phyloP scores from a whole-genome alignment of 2,113 vertebrate genomes.

The Tragulus kanchil region DNA sequence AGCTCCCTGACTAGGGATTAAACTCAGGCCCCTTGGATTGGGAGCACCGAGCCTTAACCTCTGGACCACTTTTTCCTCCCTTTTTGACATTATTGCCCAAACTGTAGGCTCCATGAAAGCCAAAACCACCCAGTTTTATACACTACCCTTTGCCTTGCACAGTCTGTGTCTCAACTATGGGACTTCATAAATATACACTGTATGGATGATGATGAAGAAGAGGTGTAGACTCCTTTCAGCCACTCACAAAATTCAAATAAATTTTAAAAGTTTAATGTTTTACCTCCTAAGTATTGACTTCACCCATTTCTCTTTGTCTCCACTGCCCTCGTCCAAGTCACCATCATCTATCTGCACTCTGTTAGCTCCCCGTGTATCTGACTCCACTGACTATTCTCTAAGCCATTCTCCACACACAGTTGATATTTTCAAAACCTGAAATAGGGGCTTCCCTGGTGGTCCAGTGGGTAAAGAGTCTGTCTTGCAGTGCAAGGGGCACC shows the following conservation, averaged over 20 bases:
- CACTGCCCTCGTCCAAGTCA: background rate
- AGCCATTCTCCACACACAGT: background rate
- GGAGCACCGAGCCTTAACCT: no score
- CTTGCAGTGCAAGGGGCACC: no score
- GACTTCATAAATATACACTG: constrained; percentile 14
- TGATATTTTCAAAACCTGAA: background rate
- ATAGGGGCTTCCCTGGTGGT: background rate
- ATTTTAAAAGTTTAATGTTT: no score
- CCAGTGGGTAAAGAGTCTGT: no score
- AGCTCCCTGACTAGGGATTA: no score
- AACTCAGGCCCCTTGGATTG: no score
- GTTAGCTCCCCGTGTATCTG: background rate
- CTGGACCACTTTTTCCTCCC: background rate
- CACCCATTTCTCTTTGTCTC: background rate
- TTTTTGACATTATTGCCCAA: background rate
- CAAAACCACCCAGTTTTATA: constrained; percentile 2
- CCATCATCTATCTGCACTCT: background rate
- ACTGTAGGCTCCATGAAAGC: background rate
- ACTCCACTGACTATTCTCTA: background rate
- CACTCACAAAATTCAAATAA: background rate
- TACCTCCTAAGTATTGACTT: background rate
- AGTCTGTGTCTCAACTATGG: background rate
- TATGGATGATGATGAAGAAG: background rate
- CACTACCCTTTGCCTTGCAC: background rate
- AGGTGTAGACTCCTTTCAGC: background rate